These are phyloP conservation scores for Anableps anableps DNA, from an alignment of 2,797 vertebrate genomes.

Conservation along the genomic window DNA sequence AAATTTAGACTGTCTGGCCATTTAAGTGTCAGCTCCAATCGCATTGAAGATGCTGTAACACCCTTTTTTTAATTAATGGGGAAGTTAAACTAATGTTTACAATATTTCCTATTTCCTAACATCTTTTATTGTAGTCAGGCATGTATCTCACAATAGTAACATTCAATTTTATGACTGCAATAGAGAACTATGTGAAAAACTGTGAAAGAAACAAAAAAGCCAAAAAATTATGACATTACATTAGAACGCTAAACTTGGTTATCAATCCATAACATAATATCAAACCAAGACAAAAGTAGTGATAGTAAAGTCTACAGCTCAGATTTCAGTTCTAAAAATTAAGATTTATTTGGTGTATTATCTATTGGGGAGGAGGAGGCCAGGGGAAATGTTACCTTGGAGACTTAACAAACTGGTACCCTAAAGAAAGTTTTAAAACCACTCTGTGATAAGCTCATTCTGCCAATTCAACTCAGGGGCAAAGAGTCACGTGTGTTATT, in stretches of 20 bases:
- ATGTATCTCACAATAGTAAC: background rate
- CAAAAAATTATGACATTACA: background rate
- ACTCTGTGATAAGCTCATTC: background rate
- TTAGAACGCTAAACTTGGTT: background rate
- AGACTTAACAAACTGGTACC: background rate
- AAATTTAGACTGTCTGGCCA: slow-evolving; percentile 66
- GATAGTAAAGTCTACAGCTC: background rate
- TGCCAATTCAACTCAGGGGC: background rate
- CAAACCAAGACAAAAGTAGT: background rate
- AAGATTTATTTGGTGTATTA: background rate
- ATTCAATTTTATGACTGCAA: background rate
- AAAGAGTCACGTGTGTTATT: too few species aligned
- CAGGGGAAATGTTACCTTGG: background rate
- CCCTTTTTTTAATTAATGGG: slow-evolving; percentile 31
- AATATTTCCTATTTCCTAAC: slow-evolving; percentile 8
- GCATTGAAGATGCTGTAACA: slow-evolving; percentile 69
- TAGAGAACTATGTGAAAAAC: background rate
- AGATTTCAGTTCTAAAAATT: background rate
- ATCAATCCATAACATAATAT: background rate
- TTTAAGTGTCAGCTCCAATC: slow-evolving; percentile 63
- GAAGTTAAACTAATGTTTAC: background rate
- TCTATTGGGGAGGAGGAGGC: background rate
- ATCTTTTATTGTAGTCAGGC: slow-evolving; percentile 1
- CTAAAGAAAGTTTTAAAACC: background rate
- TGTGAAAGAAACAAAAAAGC: background rate